Evolutionary conservation across 2,113 vertebrate genomes (phyloP), one percentile per base, ranked within the genome.

Genomic region (Brachirus orientalis): DNA sequence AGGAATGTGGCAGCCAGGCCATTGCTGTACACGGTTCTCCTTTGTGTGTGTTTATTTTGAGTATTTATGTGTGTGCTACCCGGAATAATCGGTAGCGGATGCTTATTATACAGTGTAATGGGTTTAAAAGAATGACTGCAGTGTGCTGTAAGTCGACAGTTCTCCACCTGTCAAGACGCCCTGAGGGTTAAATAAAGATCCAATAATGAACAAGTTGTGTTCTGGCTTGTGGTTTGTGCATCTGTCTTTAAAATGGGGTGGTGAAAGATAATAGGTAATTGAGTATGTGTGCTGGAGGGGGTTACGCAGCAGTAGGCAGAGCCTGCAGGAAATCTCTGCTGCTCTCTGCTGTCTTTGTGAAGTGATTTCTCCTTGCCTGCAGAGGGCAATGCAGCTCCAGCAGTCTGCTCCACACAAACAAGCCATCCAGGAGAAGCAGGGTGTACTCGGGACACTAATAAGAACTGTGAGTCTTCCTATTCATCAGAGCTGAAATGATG

Each of bases 381-480:
- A 89, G 89, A 64, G 77, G 87, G 85, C 89, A 89, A 2, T 80
- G 75, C 63, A 69, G 78, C 63, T 35, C 66, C 66, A 83, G 66
- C 13, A 62, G 83, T 72, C 10, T 10, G 16, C 46, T 2, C 0
- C 0, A 11, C 11, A 38, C 1, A 6, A 2, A 28, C 3, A 12
- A 9, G 33, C 45, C 45, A 55, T 28, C 3, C 28, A 28, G 28
- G 28, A 28, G 28, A 28, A 28, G 28, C 28, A 28, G 28, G n/a
- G n/a, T n/a, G 12, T 20, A 41, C 14, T 61, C 8, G 46, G 11
- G 57, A 33, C 38, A 44, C 17, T 28, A 33, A 53, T 45, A 13
- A 54, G 61, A 46, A 2, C 40, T n/a, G 8, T 44, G 54, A 63
- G 43, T 44, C 55, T 36, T 53, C 18, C 48, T 16, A 35, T 58